Evolutionary conservation across 35 echinoderm and acorn worm genomes (phyloP).

Genomic region (Nesometra sesokonis): DNA sequence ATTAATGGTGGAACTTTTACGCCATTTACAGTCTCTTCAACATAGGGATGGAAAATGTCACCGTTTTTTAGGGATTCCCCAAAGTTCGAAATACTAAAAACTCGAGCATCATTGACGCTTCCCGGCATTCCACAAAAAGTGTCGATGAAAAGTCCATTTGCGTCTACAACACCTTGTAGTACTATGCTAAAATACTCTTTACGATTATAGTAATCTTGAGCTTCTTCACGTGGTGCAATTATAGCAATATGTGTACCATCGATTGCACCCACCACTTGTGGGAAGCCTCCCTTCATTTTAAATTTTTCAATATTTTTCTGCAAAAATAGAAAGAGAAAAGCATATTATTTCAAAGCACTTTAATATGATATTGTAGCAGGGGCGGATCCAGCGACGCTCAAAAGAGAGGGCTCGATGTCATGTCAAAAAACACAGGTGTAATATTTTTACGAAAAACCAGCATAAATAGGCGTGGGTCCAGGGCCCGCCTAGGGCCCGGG

Average conservation of each 20-base stretch:
- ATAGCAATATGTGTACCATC: constrained; percentile 1
- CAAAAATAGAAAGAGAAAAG: neutral
- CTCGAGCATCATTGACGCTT: neutral
- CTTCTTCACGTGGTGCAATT: neutral
- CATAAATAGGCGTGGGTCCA: too few relatives aligned
- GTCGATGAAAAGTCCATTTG: neutral
- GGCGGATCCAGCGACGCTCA: too few relatives aligned
- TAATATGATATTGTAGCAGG: too few relatives aligned
- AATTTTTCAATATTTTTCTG: neutral
- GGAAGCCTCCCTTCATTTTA: neutral
- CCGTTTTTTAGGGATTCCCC: neutral
- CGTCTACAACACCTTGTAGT: neutral
- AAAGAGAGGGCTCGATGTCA: too few relatives aligned
- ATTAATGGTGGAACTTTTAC: neutral
- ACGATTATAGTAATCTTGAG: neutral
- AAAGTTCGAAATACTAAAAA: neutral
- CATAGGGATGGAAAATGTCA: neutral
- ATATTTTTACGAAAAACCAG: too few relatives aligned
- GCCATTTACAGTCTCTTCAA: neutral
- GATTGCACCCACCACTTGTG: neutral
- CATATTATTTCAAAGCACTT: too few relatives aligned
- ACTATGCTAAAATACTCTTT: neutral
- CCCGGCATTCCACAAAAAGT: neutral
- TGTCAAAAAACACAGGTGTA: too few relatives aligned
- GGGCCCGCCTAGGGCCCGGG: too few relatives aligned